A percentile compares a stretch with the other conserved stretches of the same genome.
Conservation (phyloP, 2,797 vertebrate species). For the Tiaroga cobitis region DNA sequence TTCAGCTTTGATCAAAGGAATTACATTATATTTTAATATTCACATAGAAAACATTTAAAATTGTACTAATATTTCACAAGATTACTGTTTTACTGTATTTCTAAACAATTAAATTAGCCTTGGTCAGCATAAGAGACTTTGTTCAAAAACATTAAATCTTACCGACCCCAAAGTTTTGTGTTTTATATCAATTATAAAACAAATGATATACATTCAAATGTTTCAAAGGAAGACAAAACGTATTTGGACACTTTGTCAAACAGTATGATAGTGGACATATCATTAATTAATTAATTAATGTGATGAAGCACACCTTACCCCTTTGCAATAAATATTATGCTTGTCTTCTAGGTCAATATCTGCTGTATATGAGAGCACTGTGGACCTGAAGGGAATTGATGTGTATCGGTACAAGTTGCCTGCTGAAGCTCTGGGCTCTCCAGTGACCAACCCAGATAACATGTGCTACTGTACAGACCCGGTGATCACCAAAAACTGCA, state of each 20-base stretch:
- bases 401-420: constrained; percentile 85
- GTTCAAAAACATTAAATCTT: no score
- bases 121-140: background rate
- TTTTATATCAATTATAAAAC: background rate
- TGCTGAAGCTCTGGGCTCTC: constrained; percentile 79
- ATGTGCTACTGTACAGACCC: constrained; percentile 82
- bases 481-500: constrained; percentile 80
- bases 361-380: constrained; percentile 70
- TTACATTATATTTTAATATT: background rate
- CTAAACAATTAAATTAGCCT: background rate
- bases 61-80: background rate
- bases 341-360: constrained; percentile 83
- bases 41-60: background rate
- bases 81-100: background rate
- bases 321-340: background rate
- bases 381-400: constrained; percentile 84
- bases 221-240: background rate
- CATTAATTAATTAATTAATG: no score
- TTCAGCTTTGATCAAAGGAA: background rate
- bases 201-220: background rate
- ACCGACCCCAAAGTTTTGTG: no score
- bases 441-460: constrained; percentile 81
- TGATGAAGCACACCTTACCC: background rate
- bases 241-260: background rate
- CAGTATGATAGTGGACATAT: background rate